These are phyloP conservation scores for Stomorhina lunata DNA, from an alignment of 2,888 invertebrate species.

Conservation along the genomic window DNA sequence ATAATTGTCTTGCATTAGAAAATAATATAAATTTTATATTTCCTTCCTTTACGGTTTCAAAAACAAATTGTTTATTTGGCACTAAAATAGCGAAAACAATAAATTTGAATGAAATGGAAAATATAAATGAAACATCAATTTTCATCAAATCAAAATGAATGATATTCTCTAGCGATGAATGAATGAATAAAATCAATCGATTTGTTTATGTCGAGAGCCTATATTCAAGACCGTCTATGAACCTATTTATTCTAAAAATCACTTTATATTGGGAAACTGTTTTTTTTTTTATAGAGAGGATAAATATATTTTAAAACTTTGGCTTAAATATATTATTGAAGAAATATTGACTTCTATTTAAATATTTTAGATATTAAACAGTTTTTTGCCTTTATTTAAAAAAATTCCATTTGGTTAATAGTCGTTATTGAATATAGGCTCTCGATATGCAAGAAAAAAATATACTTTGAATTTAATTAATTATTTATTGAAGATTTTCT, in stretches of 20 bases:
- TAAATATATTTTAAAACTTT: too few species aligned
- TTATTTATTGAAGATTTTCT: slow-evolving; percentile 31
- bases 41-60: slow-evolving; percentile 4
- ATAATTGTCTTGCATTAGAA: too few species aligned
- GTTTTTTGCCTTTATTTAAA: too few species aligned
- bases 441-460: too few species aligned
- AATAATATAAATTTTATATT: slow-evolving; percentile 9
- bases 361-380: too few species aligned
- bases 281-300: too few species aligned
- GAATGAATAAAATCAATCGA: slow-evolving; percentile 52
- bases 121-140: slow-evolving; percentile 31
- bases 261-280: too few species aligned
- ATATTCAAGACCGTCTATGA: not conserved
- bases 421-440: too few species aligned
- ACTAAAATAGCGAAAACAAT: not conserved
- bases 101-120: not conserved
- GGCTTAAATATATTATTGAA: too few species aligned
- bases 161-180: slow-evolving; percentile 14
- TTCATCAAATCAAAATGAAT: slow-evolving; percentile 52
- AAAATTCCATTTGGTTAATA: too few species aligned
- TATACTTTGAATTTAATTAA: slow-evolving; percentile 59
- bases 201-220: slow-evolving; percentile 55
- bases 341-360: too few species aligned
- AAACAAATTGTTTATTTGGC: slow-evolving; percentile 31
- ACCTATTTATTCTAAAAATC: too few species aligned